Base-by-base conservation (phyloP, 2,888 invertebrate genomes). In the Ophion costatus region DNA sequence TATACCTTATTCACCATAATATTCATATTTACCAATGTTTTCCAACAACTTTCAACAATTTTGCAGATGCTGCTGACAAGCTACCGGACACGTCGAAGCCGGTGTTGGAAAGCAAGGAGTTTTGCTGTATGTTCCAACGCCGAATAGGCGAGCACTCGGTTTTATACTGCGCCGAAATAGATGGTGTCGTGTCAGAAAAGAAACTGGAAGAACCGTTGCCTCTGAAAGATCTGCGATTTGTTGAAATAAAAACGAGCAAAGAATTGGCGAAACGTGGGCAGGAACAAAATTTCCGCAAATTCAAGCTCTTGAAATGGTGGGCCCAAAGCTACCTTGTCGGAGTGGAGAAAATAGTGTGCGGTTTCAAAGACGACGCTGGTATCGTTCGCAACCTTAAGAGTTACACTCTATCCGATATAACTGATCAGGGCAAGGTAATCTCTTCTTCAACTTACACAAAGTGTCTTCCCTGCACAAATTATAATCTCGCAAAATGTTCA, bases 141-240 rank as follows among this genome's bases (percentile, higher is more conserved):
- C 94, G 94, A 84, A 92, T 97, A 63, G 95, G 95, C 45, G 88
- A 93, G 0, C 96, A 96, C 89, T 94, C 94, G 38, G 91, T 97
- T 84, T 92, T 97, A 1, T 97, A 95, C 94, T 96, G 95, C 14
- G 97, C 97, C 22, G 97, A 97, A 94, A 96, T 97, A 94, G 97
- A 97, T 94, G 97, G 96, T 1, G 94, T 95, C 67, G 89, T 92
- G 57, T 90, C 92, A 9, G 77, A 89, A 17, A 86, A 88, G 14
- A 86, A 86, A 22, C 24, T 90, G 87, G 69, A 73, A 11, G 88
- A 90, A 61, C 88, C 87, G 38, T 79, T 90, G 51, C 61, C 89
- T 51, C 88, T 91, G 10, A 91, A 92, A 61, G 84, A 89, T 5
- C 61, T 93, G 80, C 94, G 95, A 88, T 96, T 96, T 92, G 94